A percentile compares a stretch with the other conserved stretches of the same genome.
phyloP scores from a whole-genome alignment of 2,888 invertebrate species.

The Melieria omissa region DNA sequence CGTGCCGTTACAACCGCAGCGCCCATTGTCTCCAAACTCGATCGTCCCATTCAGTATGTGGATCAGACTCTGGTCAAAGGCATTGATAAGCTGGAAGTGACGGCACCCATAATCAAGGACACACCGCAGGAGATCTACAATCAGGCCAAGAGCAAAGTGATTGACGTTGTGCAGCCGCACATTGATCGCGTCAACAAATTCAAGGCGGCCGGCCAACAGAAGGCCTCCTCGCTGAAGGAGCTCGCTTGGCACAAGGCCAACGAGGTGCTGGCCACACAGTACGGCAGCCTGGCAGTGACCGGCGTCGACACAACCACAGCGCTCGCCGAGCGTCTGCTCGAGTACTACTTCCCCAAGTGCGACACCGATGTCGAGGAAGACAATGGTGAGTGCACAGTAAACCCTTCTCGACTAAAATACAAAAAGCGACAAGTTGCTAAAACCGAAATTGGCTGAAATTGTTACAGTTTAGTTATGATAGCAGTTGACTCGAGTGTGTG shows the following conservation, averaged over 20 bases:
- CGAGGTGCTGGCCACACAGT: conserved; percentile 75
- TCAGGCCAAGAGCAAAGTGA: conserved; percentile 71
- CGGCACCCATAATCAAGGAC: conserved; percentile 76
- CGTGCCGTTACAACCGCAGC: conserved; percentile 72
- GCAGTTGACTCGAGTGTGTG: too few relatives aligned
- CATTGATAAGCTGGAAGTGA: conserved; percentile 74
- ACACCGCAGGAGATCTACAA: conserved; percentile 72
- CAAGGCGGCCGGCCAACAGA: conserved; percentile 67
- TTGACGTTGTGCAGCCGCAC: conserved; percentile 71
- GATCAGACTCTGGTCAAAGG: conserved; percentile 76
- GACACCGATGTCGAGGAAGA: conserved; percentile 70
- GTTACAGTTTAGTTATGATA: too few relatives aligned
- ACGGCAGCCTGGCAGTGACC: conserved; percentile 75
- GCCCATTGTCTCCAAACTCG: conserved; percentile 72
- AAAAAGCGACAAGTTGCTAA: too few relatives aligned
- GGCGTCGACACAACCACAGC: conserved; percentile 76
- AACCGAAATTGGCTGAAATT: too few relatives aligned
- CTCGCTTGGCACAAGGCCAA: conserved; percentile 79
- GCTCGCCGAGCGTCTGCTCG: conserved; percentile 77
- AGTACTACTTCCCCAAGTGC: conserved; percentile 77
- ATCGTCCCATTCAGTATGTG: conserved; percentile 71
- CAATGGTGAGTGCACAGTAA: conserved; percentile 64
- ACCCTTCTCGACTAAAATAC: too few relatives aligned
- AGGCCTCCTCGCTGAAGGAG: conserved; percentile 75
- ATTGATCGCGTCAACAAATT: conserved; percentile 63